Base-by-base conservation (phyloP, 2,797 vertebrate genomes). In the Halcyon smyrnensis region DNA sequence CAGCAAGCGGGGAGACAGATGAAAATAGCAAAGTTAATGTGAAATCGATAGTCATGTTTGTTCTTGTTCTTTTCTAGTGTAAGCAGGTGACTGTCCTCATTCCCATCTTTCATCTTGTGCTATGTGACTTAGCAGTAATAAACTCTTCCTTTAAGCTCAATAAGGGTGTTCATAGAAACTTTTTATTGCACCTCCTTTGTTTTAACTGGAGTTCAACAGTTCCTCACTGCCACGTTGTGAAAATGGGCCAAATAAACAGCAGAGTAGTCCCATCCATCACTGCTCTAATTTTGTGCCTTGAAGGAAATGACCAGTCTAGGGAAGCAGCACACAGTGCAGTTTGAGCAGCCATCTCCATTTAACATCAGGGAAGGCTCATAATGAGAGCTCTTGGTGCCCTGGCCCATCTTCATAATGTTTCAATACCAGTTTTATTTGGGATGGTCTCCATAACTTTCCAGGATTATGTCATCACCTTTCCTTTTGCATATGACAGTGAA, bases 241-340 rank as follows among this genome's bases (percentile, higher is more conserved):
- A 97, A 96, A 87, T 60, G 82, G 97, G 97, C 95, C 94, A 97
- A 97, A 98, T 97, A 97, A 98, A 97, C 84, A 95, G 97, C 92
- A 86, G 43, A 85, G 97, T 77, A 76, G 57, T 73, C 94, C 97
- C 97, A 98, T 98, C 98, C 98, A 98, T 98, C 98, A 98, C 71
- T 94, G 82, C 97, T 97, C 98, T 98, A 97, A 98, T 98, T 98
- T 93, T 94, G 95, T 96, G 92, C 97, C 97, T 97, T 89, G 92
- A 93, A 98, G 97, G 96, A 98, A 97, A 98, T 95, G 68, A 95
- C n/a, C 43, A 15, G 57, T 62, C 59, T 64, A 16, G 24, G 19
- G 50, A 62, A 84, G 62, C 39, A 77, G 56, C 78, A 3, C 23
- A 50, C 65, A 27, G 12, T 43, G 63, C 56, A 30, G 28, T 56